These are phyloP conservation scores for Phrynosoma platyrhinos DNA, from an alignment of 2,113 vertebrate species.

Conservation along the genomic window DNA sequence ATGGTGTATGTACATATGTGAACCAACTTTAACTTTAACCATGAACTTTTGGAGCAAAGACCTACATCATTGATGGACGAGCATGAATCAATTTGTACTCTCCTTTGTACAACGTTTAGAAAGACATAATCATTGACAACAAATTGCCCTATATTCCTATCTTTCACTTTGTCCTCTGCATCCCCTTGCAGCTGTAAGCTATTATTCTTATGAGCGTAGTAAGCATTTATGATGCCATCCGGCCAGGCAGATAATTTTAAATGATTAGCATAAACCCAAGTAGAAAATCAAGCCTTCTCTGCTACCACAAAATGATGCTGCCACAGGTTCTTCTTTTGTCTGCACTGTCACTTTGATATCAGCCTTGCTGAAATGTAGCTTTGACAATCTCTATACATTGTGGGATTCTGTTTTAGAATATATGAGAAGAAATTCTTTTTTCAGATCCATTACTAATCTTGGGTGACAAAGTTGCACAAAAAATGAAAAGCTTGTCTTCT, in stretches of 20 bases:
- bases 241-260: slow-evolving; percentile 36
- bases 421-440: not conserved
- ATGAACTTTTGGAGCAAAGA: too few species aligned
- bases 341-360: not conserved
- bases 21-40: not conserved
- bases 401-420: not conserved
- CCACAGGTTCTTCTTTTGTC: not conserved
- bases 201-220: slow-evolving; percentile 32
- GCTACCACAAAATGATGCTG: slow-evolving; percentile 15
- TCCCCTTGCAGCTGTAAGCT: slow-evolving; percentile 40
- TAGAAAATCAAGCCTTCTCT: slow-evolving; percentile 13
- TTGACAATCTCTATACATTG: not conserved
- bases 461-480: not conserved
- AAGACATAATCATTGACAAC: not conserved
- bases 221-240: slow-evolving; percentile 36
- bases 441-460: not conserved
- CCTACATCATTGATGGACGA: not conserved
- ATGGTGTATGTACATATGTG: not conserved
- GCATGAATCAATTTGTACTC: not conserved
- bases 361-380: not conserved
- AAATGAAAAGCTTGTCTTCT: not conserved
- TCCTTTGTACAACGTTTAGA: not conserved
- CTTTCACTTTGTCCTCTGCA: slow-evolving; percentile 19
- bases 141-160: not conserved
- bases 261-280: slow-evolving; percentile 31